phyloP scores from a whole-genome alignment of 2,797 vertebrate species.

The Rhinatrema bivittatum region DNA sequence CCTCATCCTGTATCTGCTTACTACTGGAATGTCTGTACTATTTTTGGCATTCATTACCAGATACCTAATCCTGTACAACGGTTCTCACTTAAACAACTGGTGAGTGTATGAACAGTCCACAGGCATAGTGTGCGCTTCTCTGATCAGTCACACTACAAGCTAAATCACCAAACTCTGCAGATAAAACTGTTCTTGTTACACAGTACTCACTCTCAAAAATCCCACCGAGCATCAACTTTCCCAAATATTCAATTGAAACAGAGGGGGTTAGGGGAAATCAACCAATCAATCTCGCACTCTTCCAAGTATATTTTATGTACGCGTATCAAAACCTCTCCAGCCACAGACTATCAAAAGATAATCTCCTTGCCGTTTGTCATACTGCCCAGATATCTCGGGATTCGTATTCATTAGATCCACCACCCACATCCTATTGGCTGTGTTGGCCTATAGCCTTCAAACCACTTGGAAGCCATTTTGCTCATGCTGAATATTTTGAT shows the following conservation, averaged over 20 bases:
- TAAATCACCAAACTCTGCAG: too few relatives aligned
- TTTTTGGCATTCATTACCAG: slow-evolving; percentile 15
- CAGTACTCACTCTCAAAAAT: too few relatives aligned
- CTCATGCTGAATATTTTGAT: slow-evolving; percentile 1
- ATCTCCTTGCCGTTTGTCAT: too few relatives aligned
- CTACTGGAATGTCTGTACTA: slow-evolving; percentile 10
- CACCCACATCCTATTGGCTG: neutral
- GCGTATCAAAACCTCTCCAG: too few relatives aligned
- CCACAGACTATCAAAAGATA: too few relatives aligned
- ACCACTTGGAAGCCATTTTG: neutral
- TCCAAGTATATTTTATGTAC: too few relatives aligned
- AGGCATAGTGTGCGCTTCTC: neutral
- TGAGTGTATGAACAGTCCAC: slow-evolving; percentile 1
- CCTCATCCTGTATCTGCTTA: slow-evolving; percentile 7
- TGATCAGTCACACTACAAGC: too few relatives aligned
- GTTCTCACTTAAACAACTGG: slow-evolving; percentile 17
- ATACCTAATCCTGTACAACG: slow-evolving; percentile 9
- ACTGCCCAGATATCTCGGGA: neutral
- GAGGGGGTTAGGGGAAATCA: too few relatives aligned
- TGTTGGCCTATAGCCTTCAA: neutral
- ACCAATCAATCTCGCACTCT: too few relatives aligned
- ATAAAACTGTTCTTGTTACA: too few relatives aligned
- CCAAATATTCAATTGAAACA: too few relatives aligned
- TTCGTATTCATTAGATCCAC: neutral
- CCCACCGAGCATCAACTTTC: too few relatives aligned